Evolutionary conservation across 2,113 vertebrate genomes (phyloP).

Genomic region (Eubucco bourcierii): DNA sequence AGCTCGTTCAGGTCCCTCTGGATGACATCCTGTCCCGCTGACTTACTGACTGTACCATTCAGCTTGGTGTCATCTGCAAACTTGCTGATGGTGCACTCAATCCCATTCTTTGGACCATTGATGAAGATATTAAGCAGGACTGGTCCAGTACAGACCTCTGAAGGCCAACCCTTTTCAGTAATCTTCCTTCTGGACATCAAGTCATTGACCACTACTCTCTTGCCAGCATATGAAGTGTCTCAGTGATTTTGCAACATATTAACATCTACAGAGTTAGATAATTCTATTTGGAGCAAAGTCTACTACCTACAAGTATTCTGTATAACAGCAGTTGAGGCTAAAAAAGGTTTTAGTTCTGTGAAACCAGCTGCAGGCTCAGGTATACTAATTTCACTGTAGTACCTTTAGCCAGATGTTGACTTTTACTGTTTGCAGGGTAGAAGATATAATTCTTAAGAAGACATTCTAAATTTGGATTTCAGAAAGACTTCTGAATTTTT

Average conservation of each 20-base stretch:
- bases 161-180: no score
- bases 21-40: no score
- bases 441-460: background rate
- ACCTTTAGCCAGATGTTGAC: background rate
- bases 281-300: background rate
- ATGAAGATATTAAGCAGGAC: no score
- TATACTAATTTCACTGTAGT: background rate
- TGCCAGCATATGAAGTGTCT: background rate
- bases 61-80: no score
- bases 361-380: background rate
- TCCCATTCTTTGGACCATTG: no score
- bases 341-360: background rate
- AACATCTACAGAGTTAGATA: background rate
- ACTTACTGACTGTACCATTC: no score
- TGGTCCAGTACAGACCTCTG: no score
- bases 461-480: background rate
- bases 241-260: background rate
- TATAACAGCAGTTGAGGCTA: background rate
- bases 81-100: no score
- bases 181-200: no score
- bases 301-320: background rate
- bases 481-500: background rate
- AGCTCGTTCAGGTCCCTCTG: no score
- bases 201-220: no score
- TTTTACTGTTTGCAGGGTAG: background rate